phyloP scores from a whole-genome alignment of 1,140 invertebrate species.

The Paraescarpia echinospica region DNA sequence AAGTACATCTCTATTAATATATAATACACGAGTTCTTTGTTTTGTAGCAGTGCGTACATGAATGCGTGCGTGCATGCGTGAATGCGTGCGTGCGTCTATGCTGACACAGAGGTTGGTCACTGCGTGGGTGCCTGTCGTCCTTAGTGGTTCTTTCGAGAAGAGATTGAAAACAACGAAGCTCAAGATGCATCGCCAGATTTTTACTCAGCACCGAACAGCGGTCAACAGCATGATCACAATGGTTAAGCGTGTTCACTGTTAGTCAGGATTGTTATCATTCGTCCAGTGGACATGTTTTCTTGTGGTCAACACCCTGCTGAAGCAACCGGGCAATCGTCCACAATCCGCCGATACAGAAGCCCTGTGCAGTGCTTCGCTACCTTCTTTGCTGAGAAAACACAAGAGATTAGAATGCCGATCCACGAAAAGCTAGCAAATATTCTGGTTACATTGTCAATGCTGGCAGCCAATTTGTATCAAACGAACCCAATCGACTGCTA shows the following conservation, averaged over 20 bases:
- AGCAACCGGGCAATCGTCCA: neutral
- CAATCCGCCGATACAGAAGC: neutral
- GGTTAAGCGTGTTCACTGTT: neutral
- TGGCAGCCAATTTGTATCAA: too few relatives aligned
- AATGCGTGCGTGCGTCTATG: neutral
- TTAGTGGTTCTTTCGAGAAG: too few relatives aligned
- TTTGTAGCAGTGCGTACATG: neutral
- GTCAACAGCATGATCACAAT: neutral
- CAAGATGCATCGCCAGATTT: too few relatives aligned
- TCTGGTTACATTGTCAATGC: too few relatives aligned
- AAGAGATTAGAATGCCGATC: too few relatives aligned
- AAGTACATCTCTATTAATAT: too few relatives aligned
- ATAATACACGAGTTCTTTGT: neutral
- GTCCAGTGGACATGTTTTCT: neutral
- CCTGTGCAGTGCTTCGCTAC: neutral
- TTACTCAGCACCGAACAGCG: too few relatives aligned
- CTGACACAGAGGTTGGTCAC: too few relatives aligned
- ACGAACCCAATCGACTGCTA: too few relatives aligned
- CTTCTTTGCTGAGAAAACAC: too few relatives aligned
- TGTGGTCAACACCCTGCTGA: constrained; percentile 10
- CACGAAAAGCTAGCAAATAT: neutral
- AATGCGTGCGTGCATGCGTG: neutral
- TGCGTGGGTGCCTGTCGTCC: too few relatives aligned
- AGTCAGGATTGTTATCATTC: neutral
- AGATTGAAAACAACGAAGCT: neutral